These are phyloP conservation scores for Drosophila kohkoa DNA, from an alignment of 1,140 invertebrate species.

Conservation along the genomic window DNA sequence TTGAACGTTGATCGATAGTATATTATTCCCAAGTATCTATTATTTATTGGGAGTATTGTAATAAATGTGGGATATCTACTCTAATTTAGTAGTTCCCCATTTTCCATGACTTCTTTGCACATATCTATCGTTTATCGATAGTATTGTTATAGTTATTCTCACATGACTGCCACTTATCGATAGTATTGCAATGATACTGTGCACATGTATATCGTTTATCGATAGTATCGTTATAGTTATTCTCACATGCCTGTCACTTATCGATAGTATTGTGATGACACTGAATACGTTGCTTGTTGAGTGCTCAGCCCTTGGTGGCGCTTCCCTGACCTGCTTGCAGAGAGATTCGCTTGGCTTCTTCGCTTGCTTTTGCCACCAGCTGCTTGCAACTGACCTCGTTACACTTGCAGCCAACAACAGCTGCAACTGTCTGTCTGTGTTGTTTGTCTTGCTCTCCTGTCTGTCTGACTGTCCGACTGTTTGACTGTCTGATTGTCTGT, in stretches of 20 bases:
- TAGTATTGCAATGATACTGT: background rate
- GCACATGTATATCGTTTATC: background rate
- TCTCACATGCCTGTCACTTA: too few species aligned
- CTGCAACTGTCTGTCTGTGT: too few species aligned
- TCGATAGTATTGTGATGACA: background rate
- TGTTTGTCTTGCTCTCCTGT: background rate
- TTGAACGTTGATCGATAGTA: too few species aligned
- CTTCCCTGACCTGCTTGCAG: background rate
- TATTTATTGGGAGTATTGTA: too few species aligned
- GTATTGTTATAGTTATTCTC: too few species aligned
- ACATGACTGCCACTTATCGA: background rate
- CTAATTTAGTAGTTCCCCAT: too few species aligned
- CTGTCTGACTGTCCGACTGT: background rate
- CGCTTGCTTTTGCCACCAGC: too few species aligned
- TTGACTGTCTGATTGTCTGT: background rate
- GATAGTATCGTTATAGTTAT: background rate
- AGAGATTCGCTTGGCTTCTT: background rate
- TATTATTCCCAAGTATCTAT: too few species aligned
- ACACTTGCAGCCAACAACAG: slow-evolving; percentile 17
- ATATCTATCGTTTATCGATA: background rate
- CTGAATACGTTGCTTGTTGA: background rate
- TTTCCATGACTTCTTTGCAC: too few species aligned
- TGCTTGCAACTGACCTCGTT: slow-evolving; percentile 54
- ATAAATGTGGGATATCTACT: too few species aligned
- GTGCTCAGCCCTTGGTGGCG: background rate